These are phyloP conservation scores for Triplophysa dalaica DNA, from an alignment of 2,113 vertebrate genomes.

Conservation along the genomic window DNA sequence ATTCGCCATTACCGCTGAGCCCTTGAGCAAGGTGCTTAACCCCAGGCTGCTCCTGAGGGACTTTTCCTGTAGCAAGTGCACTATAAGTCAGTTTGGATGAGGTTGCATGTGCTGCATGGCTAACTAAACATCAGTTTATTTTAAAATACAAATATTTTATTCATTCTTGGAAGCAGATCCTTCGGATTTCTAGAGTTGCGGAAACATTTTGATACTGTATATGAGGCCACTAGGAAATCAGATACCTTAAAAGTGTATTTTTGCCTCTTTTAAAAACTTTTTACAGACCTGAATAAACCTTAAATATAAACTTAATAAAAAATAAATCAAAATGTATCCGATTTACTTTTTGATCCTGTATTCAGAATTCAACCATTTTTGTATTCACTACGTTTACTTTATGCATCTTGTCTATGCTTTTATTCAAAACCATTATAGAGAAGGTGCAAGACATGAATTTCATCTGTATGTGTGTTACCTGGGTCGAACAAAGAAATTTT, in stretches of 20 bases:
- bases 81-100: constrained; percentile 20
- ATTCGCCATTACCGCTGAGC: not conserved
- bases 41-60: constrained; percentile 23
- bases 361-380: too few species aligned
- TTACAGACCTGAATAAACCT: too few species aligned
- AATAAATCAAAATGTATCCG: too few species aligned
- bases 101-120: constrained; percentile 1
- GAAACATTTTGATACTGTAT: not conserved
- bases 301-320: too few species aligned
- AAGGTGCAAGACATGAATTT: too few species aligned
- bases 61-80: constrained; percentile 25
- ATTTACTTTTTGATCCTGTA: too few species aligned
- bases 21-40: constrained; percentile 20
- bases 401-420: too few species aligned
- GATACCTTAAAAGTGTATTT: not conserved
- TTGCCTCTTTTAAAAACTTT: too few species aligned
- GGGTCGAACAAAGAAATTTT: too few species aligned
- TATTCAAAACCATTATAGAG: too few species aligned
- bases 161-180: not conserved
- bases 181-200: not conserved
- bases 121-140: constrained; percentile 9
- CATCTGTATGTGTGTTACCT: too few species aligned
- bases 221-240: not conserved
- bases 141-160: not conserved
- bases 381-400: too few species aligned